Conservation (phyloP, 1,140 invertebrate genomes). For the Frieseomelitta varia region DNA sequence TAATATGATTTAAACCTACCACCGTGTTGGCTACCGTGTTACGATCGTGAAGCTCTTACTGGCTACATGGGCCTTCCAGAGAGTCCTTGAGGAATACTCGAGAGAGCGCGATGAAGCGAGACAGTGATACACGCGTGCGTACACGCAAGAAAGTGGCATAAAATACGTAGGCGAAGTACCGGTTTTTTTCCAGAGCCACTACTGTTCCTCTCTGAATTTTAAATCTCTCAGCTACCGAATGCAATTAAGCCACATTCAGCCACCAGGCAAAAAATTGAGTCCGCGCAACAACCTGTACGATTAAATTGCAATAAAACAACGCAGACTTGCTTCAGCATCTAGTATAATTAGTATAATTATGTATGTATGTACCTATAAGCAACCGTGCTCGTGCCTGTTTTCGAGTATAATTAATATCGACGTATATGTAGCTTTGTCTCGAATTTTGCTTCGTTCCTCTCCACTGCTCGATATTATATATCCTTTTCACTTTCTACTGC, state of each 20-base stretch:
- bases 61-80: conserved; percentile 36
- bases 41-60: conserved; percentile 50
- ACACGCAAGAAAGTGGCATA: conserved; percentile 67
- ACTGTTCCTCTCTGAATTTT: conserved; percentile 61
- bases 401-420: no score
- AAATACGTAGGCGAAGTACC: conserved; percentile 65
- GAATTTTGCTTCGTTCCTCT: neutral
- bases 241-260: conserved; percentile 44
- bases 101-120: conserved; percentile 25
- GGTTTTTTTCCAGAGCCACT: conserved; percentile 53
- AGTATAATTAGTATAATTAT: conserved; percentile 10
- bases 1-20: conserved; percentile 70
- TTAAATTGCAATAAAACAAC: conserved; percentile 1
- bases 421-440: neutral
- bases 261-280: conserved; percentile 1
- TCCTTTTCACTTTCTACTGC: neutral
- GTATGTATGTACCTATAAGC: neutral
- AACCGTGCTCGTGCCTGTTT: neutral
- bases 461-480: no score
- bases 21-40: conserved; percentile 65
- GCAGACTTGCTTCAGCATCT: conserved; percentile 8
- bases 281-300: neutral
- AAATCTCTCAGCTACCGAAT: conserved; percentile 49
- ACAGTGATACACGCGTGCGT: conserved; percentile 56
- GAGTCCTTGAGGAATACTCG: conserved; percentile 59